These are phyloP conservation scores for Adoxophyes honmai DNA, from an alignment of 1,140 invertebrate genomes.

Conservation along the genomic window DNA sequence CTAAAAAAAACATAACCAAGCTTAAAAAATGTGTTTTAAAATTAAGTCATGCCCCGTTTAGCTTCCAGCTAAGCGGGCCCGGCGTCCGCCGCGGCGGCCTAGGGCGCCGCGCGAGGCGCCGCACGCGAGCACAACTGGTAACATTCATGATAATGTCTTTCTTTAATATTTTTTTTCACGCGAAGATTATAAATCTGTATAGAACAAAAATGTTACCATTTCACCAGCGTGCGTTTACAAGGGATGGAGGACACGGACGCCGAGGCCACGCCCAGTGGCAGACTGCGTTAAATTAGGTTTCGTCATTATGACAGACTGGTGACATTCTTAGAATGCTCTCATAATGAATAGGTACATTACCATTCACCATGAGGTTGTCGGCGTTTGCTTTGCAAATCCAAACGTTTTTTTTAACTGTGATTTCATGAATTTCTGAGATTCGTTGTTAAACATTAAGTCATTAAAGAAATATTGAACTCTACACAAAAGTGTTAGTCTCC, in stretches of 20 bases:
- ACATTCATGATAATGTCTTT: not conserved
- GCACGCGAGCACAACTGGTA: not conserved
- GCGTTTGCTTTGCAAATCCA: slow-evolving; percentile 65
- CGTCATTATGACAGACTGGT: slow-evolving; percentile 30
- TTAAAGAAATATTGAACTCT: slow-evolving; percentile 41
- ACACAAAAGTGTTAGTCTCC: slow-evolving; percentile 36
- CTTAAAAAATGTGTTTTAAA: slow-evolving; percentile 40
- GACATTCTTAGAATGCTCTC: slow-evolving; percentile 45
- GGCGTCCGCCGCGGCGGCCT: not conserved
- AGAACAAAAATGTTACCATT: not conserved
- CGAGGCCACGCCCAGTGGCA: not conserved
- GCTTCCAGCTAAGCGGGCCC: slow-evolving; percentile 44
- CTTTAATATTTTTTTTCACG: too few relatives aligned
- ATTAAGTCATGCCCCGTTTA: slow-evolving; percentile 53
- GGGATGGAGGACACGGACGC: not conserved
- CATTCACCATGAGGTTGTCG: slow-evolving; percentile 30
- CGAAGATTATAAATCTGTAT: too few relatives aligned
- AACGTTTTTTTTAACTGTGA: slow-evolving; percentile 28
- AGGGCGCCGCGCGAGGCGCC: not conserved
- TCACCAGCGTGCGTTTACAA: not conserved
- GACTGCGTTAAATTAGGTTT: slow-evolving; percentile 3
- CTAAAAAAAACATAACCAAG: slow-evolving; percentile 56
- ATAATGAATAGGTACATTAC: slow-evolving; percentile 30
- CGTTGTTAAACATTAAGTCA: slow-evolving; percentile 36
- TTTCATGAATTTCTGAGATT: slow-evolving; percentile 56